Conservation (phyloP, 2,888 invertebrate species). For the Itoplectis maculator region DNA sequence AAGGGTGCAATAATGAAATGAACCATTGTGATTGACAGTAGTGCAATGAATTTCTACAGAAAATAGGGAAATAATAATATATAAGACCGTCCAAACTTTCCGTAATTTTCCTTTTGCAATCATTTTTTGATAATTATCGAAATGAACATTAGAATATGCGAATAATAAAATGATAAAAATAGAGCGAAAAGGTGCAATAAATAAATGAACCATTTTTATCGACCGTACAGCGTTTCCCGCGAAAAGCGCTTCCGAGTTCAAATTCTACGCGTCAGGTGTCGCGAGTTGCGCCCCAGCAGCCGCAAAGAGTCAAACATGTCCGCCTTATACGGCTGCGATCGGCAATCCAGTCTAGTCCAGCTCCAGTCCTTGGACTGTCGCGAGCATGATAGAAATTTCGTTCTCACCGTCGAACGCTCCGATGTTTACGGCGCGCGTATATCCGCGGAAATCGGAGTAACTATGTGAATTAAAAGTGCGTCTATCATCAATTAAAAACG, state of each 20-base stretch:
- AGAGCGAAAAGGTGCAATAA: neutral
- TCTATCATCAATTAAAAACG: conserved; percentile 3
- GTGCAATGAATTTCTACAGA: too few relatives aligned
- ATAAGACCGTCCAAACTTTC: too few relatives aligned
- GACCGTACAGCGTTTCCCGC: neutral
- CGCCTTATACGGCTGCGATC: conserved; percentile 64
- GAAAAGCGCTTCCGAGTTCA: neutral
- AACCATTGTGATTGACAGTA: too few relatives aligned
- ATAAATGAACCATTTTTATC: neutral
- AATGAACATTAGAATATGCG: neutral
- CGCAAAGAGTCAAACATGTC: conserved; percentile 59
- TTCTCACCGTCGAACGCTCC: conserved; percentile 22
- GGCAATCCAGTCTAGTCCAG: conserved; percentile 51
- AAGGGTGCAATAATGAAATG: too few relatives aligned
- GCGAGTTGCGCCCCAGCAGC: neutral
- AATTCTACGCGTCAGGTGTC: neutral
- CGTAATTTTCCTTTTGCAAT: too few relatives aligned
- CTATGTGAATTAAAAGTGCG: conserved; percentile 24
- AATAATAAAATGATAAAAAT: neutral
- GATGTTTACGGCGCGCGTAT: conserved; percentile 17
- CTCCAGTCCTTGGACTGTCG: conserved; percentile 55
- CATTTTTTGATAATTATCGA: neutral
- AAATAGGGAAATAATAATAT: too few relatives aligned
- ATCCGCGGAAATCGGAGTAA: neutral
- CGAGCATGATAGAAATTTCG: conserved; percentile 44